phyloP scores from a whole-genome alignment of 2,888 invertebrate genomes.

The Diogma glabrata region DNA sequence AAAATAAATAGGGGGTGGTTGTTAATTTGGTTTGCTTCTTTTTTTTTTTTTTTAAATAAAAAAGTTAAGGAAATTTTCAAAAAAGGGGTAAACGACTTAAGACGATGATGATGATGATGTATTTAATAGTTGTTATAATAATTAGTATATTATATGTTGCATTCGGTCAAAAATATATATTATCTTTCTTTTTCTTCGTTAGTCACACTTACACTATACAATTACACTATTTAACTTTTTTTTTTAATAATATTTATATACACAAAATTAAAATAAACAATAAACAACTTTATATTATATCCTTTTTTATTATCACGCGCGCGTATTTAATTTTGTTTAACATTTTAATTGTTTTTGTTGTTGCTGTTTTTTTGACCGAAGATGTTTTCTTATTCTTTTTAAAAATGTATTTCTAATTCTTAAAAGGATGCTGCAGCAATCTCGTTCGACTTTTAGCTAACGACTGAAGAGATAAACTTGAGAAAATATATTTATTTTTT shows the following conservation, averaged over 20 bases:
- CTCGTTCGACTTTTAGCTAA: constrained; percentile 20
- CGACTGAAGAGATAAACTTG: constrained; percentile 18
- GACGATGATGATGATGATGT: constrained; percentile 8
- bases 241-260: constrained; percentile 2
- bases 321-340: constrained; percentile 6
- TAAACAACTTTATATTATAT: constrained; percentile 5
- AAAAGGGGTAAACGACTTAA: constrained; percentile 7
- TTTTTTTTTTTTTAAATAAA: not conserved
- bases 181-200: not conserved
- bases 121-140: constrained; percentile 1
- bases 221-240: constrained; percentile 5
- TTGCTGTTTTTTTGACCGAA: constrained; percentile 16
- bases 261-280: constrained; percentile 6
- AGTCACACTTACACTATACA: constrained; percentile 8
- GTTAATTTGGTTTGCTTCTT: constrained; percentile 4
- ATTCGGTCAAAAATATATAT: too few species aligned
- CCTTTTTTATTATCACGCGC: too few species aligned
- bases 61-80: constrained; percentile 8
- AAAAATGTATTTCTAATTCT: constrained; percentile 6
- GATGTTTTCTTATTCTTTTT: constrained; percentile 16
- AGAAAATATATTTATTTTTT: constrained; percentile 8
- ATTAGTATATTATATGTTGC: constrained; percentile 5
- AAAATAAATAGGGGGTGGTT: constrained; percentile 8
- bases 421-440: constrained; percentile 17
- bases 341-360: constrained; percentile 5